Percentiles rank a stretch among this genome's conserved stretches.
Conservation (phyloP, 2,113 vertebrate species). For the Triplophysa tibetana region DNA sequence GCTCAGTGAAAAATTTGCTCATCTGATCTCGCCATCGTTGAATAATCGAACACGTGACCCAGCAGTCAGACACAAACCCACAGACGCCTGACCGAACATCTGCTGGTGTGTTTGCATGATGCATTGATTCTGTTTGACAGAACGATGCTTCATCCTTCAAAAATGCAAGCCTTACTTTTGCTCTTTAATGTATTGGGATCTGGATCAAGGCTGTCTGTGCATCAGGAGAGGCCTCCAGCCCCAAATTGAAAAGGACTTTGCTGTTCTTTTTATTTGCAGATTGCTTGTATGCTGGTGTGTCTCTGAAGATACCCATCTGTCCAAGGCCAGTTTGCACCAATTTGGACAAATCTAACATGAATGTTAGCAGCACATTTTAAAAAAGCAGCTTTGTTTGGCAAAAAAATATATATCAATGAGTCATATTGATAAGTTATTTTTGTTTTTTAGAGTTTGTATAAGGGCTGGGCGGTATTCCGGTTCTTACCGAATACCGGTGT, state of each 20-base stretch:
- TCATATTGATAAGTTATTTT: no score
- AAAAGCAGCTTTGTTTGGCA: no score
- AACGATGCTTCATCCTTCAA: neutral
- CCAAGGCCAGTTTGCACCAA: neutral
- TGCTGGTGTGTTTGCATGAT: neutral
- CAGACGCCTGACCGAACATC: constrained; percentile 10
- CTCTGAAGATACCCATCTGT: constrained; percentile 13
- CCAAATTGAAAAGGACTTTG: constrained; percentile 10
- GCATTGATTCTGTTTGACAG: neutral
- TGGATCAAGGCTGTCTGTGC: neutral
- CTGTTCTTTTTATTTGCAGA: neutral
- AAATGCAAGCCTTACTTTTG: neutral
- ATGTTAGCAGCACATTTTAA: no score
- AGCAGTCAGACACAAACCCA: constrained; percentile 26
- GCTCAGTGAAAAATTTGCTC: constrained; percentile 38
- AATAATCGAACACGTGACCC: constrained; percentile 33
- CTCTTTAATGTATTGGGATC: constrained; percentile 10
- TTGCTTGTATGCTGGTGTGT: neutral
- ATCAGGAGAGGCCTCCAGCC: constrained; percentile 9
- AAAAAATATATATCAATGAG: no score
- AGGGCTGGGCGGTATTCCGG: no score
- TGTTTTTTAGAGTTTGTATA: no score
- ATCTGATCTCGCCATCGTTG: constrained; percentile 44
- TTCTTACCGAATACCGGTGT: no score
- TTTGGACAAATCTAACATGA: no score